A percentile compares a stretch with the other conserved stretches of the same genome.
These are phyloP conservation scores for Acanthis flammea DNA, from an alignment of 2,797 vertebrate species.

Conservation along the genomic window DNA sequence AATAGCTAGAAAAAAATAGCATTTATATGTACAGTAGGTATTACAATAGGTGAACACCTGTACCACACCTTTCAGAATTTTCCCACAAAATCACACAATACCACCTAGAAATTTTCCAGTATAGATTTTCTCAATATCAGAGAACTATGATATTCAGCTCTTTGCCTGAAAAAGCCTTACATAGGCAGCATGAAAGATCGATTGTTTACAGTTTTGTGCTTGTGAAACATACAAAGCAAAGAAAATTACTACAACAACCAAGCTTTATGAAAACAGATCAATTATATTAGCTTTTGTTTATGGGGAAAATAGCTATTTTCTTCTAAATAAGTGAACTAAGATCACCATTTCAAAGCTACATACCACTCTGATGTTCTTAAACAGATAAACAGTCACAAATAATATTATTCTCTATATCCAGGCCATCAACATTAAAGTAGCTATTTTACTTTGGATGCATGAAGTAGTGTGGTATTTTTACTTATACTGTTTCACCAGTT, in stretches of 20 bases:
- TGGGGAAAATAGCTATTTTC: slow-evolving; percentile 50
- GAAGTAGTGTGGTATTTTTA: neutral
- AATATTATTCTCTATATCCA: slow-evolving; percentile 32
- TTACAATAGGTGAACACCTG: neutral
- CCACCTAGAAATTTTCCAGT: slow-evolving; percentile 7
- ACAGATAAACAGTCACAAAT: slow-evolving; percentile 24
- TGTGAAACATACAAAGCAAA: slow-evolving; percentile 49
- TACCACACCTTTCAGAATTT: neutral
- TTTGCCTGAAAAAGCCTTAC: neutral
- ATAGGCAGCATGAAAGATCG: neutral
- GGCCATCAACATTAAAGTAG: slow-evolving; percentile 5
- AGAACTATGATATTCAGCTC: neutral
- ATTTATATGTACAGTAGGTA: neutral
- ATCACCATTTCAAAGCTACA: slow-evolving; percentile 25
- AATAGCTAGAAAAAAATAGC: neutral
- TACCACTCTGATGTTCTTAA: neutral
- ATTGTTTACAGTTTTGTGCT: slow-evolving; percentile 41
- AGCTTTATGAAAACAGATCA: slow-evolving; percentile 62
- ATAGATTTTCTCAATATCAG: neutral
- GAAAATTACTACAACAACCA: slow-evolving; percentile 40
- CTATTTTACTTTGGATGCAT: slow-evolving; percentile 16
- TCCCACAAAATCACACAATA: neutral
- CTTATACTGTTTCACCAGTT: slow-evolving; percentile 31
- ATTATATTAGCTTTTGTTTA: slow-evolving; percentile 57
- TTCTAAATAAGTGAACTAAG: slow-evolving; percentile 59